Conservation (phyloP, 2,113 vertebrate genomes). For the Pseudorasbora parva region DNA sequence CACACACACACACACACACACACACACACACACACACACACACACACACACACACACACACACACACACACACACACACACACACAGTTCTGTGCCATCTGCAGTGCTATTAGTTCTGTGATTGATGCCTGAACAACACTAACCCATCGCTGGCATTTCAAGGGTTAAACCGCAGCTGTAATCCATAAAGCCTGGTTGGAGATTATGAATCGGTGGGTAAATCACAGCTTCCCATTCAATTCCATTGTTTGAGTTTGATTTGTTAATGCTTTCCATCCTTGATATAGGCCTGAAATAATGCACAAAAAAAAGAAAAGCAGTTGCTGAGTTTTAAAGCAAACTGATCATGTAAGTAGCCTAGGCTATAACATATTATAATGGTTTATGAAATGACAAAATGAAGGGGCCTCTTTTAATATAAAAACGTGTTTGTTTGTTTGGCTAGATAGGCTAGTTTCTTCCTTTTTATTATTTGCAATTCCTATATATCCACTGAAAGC, state of each 20-base stretch:
- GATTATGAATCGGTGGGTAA: constrained; percentile 32
- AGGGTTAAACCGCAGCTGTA: constrained; percentile 29
- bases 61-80: too few relatives aligned
- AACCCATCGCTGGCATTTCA: not conserved
- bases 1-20: too few relatives aligned
- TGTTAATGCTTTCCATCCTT: not conserved
- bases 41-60: too few relatives aligned
- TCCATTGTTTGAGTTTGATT: not conserved
- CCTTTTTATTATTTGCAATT: too few relatives aligned
- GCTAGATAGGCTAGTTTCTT: too few relatives aligned
- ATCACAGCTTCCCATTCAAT: constrained; percentile 8
- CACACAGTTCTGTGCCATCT: too few relatives aligned
- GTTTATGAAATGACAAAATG: not conserved
- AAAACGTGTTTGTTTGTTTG: too few relatives aligned
- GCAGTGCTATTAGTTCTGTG: not conserved
- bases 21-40: too few relatives aligned
- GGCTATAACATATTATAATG: not conserved
- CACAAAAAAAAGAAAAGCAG: not conserved
- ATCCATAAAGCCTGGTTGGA: constrained; percentile 11
- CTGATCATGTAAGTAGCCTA: too few relatives aligned
- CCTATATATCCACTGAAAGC: not conserved
- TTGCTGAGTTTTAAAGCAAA: too few relatives aligned
- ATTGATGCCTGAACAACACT: not conserved
- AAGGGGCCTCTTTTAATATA: too few relatives aligned
- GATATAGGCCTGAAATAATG: not conserved